Evolutionary conservation across 2,888 invertebrate species (phyloP), one percentile per base, ranked within the genome.

Genomic region (Bembecia ichneumoniformis): DNA sequence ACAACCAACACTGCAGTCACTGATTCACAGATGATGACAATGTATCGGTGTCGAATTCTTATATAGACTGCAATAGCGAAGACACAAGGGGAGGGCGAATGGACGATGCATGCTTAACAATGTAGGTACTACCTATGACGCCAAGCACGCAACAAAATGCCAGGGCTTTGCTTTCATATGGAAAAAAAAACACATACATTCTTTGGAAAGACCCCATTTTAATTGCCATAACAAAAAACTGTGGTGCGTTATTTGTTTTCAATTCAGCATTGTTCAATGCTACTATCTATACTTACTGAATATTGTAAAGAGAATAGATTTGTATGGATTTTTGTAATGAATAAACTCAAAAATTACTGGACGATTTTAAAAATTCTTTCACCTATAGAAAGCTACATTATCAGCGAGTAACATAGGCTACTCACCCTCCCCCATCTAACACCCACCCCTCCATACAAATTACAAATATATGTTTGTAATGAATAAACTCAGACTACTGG

Each of bases 1-100:
- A 83, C 84, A 68, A 66, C 82, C 84, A 68, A 66, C 82, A 82
- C 84, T 75, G 76, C 74, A 79, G 68, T 59, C 76, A 82, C 83
- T 73, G 68, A 77, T 71, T 67, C 74, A 83, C 77, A 77, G 80
- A 78, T 82, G 50, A 28, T 52, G 78, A 72, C 77, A 74, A 68
- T 63, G 65, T 61, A 61, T 59, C 65, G 66, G 60, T 68, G 66
- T 58, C 64, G 63, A 75, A 78, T 82, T 74, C 82, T 86, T 84
- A 74, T 86, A 86, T 86, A 86, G 77, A 82, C 70, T 78, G 80
- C 74, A 77, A 60, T 60, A 60, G 63, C 61, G 59, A 69, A 63
- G 68, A 54, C 48, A 51, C 51, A 66, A 60, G 74, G 73, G 80
- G 70, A 78, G 80, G 83, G 82, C 69, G 49, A 47, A 13, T 49